These are phyloP conservation scores for Notodromas monacha DNA, from an alignment of 2,888 invertebrate species.

Conservation along the genomic window DNA sequence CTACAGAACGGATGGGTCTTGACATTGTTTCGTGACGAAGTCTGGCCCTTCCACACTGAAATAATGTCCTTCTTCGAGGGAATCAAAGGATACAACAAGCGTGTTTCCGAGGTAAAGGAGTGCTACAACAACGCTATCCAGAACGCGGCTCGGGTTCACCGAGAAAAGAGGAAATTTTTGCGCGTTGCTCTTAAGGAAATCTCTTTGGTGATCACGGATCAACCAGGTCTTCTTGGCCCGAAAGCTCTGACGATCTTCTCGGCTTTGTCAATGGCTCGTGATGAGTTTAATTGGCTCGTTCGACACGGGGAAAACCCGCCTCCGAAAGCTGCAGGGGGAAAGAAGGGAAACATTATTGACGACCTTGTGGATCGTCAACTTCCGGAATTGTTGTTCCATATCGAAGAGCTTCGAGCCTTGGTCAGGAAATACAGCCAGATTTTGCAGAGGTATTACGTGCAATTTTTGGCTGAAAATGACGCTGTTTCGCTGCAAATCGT, in stretches of 20 bases:
- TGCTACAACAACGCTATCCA: constrained; percentile 61
- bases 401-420: constrained; percentile 68
- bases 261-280: constrained; percentile 71
- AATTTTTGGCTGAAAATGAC: constrained; percentile 84
- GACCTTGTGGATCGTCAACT: constrained; percentile 78
- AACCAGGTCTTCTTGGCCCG: constrained; percentile 85
- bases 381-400: constrained; percentile 84
- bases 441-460: constrained; percentile 85
- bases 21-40: constrained; percentile 82
- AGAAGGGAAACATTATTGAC: constrained; percentile 30
- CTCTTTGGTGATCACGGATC: constrained; percentile 75
- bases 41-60: constrained; percentile 72
- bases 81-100: constrained; percentile 69
- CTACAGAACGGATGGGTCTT: constrained; percentile 77
- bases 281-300: constrained; percentile 86
- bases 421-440: constrained; percentile 87
- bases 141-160: constrained; percentile 60
- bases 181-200: constrained; percentile 79
- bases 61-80: constrained; percentile 72
- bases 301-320: constrained; percentile 89
- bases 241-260: constrained; percentile 87
- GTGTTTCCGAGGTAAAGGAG: constrained; percentile 81
- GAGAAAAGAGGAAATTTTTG: constrained; percentile 80
- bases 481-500: constrained; percentile 51
- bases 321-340: constrained; percentile 43